phyloP scores from a whole-genome alignment of 2,113 vertebrate species.

The Boleophthalmus pectinirostris region DNA sequence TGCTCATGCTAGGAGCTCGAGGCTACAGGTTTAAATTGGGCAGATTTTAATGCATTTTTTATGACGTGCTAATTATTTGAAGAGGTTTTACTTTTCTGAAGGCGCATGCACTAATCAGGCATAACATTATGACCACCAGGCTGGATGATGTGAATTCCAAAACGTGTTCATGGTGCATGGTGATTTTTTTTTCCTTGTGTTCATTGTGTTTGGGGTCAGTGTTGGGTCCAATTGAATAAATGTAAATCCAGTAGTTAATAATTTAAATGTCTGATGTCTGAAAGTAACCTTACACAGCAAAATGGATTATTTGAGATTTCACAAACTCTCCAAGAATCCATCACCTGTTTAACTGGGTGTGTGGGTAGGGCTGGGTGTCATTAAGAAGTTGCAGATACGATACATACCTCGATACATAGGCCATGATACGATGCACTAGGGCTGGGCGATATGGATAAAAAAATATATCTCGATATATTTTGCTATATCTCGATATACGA shows the following conservation, averaged over 20 bases:
- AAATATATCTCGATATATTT: too few relatives aligned
- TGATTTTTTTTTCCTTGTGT: background rate
- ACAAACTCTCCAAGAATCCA: too few relatives aligned
- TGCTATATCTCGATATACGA: too few relatives aligned
- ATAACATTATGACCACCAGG: background rate
- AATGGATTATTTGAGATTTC: too few relatives aligned
- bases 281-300: too few relatives aligned
- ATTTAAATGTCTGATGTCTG: too few relatives aligned
- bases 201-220: background rate
- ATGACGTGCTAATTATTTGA: constrained; percentile 6
- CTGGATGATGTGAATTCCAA: background rate
- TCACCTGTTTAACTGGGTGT: too few relatives aligned
- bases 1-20: background rate
- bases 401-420: too few relatives aligned
- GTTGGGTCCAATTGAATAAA: background rate
- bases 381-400: too few relatives aligned
- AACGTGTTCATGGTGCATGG: background rate
- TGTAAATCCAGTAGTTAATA: background rate
- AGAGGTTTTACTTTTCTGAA: background rate
- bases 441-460: too few relatives aligned
- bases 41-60: constrained; percentile 1
- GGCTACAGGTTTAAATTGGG: constrained; percentile 30
- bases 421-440: too few relatives aligned
- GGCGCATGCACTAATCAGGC: background rate
- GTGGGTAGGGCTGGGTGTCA: too few relatives aligned